These are phyloP conservation scores for Pollenia amentaria DNA, from an alignment of 2,888 invertebrate species.

Conservation along the genomic window DNA sequence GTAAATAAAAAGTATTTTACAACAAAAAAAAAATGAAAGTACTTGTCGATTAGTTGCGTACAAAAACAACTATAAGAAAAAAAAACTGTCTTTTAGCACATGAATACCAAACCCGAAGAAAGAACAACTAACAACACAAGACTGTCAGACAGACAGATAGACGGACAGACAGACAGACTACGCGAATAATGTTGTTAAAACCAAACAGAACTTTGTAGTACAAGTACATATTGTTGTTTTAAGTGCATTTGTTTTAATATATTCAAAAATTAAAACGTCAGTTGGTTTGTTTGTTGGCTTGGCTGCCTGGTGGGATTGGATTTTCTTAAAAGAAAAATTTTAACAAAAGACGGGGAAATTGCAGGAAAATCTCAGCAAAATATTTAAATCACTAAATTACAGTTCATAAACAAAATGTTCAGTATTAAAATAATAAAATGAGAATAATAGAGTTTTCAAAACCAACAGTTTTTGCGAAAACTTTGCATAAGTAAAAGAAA, in stretches of 20 bases:
- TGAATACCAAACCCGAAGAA: constrained; percentile 37
- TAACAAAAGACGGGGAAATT: not conserved
- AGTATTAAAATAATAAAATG: not conserved
- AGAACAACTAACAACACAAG: not conserved
- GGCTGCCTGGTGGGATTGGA: not conserved
- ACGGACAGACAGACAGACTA: not conserved
- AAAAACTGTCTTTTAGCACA: constrained; percentile 23
- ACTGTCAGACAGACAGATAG: no score
- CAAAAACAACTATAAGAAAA: not conserved
- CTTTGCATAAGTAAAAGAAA: not conserved
- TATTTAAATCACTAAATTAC: constrained; percentile 12
- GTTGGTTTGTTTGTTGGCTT: constrained; percentile 20
- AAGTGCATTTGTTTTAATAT: constrained; percentile 16
- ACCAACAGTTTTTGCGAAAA: not conserved
- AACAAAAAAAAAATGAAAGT: constrained; percentile 44
- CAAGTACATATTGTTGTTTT: not conserved
- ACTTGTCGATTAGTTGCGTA: constrained; percentile 8
- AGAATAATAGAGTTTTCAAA: not conserved
- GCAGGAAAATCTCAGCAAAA: not conserved
- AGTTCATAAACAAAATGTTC: constrained; percentile 23
- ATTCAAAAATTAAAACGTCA: constrained; percentile 39
- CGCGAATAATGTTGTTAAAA: constrained; percentile 42
- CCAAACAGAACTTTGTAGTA: constrained; percentile 23
- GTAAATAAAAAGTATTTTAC: constrained; percentile 18
- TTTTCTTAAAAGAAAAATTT: constrained; percentile 2